Base-by-base conservation (phyloP, 2,113 vertebrate species). In the Chauna torquata region DNA sequence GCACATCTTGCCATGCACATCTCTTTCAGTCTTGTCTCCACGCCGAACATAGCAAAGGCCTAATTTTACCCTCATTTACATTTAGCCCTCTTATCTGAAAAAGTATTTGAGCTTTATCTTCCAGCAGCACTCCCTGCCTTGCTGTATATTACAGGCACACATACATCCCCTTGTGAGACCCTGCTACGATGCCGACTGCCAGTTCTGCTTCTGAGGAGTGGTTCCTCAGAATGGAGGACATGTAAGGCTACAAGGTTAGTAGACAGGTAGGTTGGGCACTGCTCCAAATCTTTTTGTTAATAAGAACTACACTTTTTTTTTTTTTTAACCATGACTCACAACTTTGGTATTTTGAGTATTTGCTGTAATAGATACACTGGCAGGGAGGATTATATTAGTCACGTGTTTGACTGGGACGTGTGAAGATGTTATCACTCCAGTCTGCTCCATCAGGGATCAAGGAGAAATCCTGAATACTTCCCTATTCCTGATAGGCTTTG, bases 121-220 rank as follows among this genome's bases (percentile, higher is more conserved):
- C 57, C 34, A 27, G 61, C 65, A 82, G 16, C 36, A 24, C 6
- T 9, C 20, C 12, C 16, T 3, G 2, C 25, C n/a, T n/a, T 47
- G 16, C 11, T 61, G 6, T 30, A 3, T 58, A 28, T 47, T 79
- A 36, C 38, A 90, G 52, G 6, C 17, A 42, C 32, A 5, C 1
- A 2, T 52, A 64, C 18, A 27, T 8, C 16, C 16, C 27, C 2
- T 18, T 82, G 27, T 16, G 17, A 57, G 36, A 42, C 25, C 42
- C 40, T 80, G 55, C 28, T 40, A 16, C 1, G 2, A 42, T 34
- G 32, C 12, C 3, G 0, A 22, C 28, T 20, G 8, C 22, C 8
- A 14, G 28, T 24, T 80, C 36, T 52, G 14, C 8, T 61, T 49
- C 75, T 66, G 34, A 42, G 17, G 22, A 76, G 15, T 18, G 3